These are phyloP conservation scores for Aphodius sticticus DNA, from an alignment of 2,888 invertebrate genomes.

Conservation along the genomic window DNA sequence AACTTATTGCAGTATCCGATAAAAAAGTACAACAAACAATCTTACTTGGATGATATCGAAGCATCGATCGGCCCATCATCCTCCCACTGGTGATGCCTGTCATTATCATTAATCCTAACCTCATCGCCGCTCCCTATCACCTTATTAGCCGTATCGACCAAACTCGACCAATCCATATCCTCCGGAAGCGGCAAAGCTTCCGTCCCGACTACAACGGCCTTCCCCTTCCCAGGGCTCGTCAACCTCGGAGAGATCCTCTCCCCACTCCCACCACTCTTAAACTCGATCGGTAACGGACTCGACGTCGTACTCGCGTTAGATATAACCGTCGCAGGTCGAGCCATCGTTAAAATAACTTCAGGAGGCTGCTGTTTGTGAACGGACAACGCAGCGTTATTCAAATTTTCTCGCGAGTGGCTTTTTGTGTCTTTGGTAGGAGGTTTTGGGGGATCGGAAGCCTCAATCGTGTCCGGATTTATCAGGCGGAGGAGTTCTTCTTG, in stretches of 20 bases:
- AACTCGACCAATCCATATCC: conserved; percentile 80
- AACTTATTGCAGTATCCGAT: not conserved
- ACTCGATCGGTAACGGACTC: conserved; percentile 65
- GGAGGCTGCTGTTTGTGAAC: conserved; percentile 58
- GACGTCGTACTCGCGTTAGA: conserved; percentile 69
- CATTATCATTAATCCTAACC: conserved; percentile 24
- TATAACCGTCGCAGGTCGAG: conserved; percentile 71
- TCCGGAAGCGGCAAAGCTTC: conserved; percentile 70
- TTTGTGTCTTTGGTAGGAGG: conserved; percentile 45
- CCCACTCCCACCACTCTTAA: conserved; percentile 66
- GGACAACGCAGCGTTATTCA: conserved; percentile 53
- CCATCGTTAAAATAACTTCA: conserved; percentile 71
- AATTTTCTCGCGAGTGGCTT: conserved; percentile 54
- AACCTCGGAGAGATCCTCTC: conserved; percentile 58
- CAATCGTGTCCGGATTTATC: conserved; percentile 79
- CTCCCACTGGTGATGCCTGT: conserved; percentile 52
- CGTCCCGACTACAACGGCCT: conserved; percentile 51
- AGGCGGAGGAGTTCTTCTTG: conserved; percentile 86
- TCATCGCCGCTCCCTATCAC: conserved; percentile 41
- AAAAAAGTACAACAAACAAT: conserved; percentile 30
- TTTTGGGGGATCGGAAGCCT: conserved; percentile 54
- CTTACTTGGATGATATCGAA: conserved; percentile 57
- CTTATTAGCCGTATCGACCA: conserved; percentile 75
- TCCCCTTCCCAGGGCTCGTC: conserved; percentile 51
- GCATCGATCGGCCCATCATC: conserved; percentile 58